Conservation (phyloP, 2,888 invertebrate species). For the Lacanobia oleracea region DNA sequence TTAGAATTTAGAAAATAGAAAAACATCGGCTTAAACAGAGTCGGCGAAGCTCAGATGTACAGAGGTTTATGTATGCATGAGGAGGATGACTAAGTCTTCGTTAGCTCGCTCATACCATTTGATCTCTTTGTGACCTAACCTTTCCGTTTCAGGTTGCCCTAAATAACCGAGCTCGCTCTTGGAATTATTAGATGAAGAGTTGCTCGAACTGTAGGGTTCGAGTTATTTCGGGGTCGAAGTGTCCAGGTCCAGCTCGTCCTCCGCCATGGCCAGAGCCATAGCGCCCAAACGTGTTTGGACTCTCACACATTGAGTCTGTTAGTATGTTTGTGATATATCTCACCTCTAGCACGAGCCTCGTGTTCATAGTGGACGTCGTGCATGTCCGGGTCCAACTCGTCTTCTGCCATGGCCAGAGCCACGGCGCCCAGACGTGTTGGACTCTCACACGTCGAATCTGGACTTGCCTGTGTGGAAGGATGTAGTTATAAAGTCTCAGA, state of each 20-base stretch:
- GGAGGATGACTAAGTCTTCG: too few relatives aligned
- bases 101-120: too few relatives aligned
- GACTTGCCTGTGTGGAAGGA: slow-evolving; percentile 71
- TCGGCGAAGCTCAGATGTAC: too few relatives aligned
- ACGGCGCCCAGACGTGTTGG: slow-evolving; percentile 76
- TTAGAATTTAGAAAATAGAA: too few relatives aligned
- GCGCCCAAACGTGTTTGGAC: neutral
- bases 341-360: slow-evolving; percentile 80
- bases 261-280: neutral
- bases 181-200: neutral
- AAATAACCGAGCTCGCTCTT: neutral
- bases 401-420: slow-evolving; percentile 78
- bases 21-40: too few relatives aligned
- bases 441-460: slow-evolving; percentile 81
- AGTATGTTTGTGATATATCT: slow-evolving; percentile 6
- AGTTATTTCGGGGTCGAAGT: neutral
- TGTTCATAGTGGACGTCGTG: slow-evolving; percentile 83
- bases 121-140: too few relatives aligned
- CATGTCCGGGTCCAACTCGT: slow-evolving; percentile 80
- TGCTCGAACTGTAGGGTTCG: neutral
- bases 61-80: too few relatives aligned
- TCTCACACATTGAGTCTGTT: neutral
- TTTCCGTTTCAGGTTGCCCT: too few relatives aligned
- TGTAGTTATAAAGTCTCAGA: neutral
- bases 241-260: neutral